Evolutionary conservation across 2,888 invertebrate species (phyloP).

Genomic region (Pimpla rufipes): DNA sequence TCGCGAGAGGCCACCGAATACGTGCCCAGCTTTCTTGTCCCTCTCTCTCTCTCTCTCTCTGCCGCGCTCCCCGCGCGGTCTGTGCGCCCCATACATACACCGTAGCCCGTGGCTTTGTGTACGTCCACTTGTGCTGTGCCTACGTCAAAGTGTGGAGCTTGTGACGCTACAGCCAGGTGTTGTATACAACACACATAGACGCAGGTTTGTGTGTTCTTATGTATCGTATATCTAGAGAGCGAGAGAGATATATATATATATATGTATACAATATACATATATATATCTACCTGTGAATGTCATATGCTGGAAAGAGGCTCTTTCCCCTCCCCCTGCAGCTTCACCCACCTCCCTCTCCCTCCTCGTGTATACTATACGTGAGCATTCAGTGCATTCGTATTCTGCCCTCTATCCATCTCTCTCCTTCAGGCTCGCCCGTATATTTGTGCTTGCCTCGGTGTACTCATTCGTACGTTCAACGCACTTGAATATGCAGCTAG

Average conservation of each 20-base stretch:
- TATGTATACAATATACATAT: too few species aligned
- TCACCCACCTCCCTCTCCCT: background rate
- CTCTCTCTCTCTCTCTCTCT: background rate
- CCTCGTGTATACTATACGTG: conserved; percentile 8
- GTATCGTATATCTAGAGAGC: too few species aligned
- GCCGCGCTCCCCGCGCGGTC: background rate
- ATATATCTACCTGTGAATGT: background rate
- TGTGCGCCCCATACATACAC: background rate
- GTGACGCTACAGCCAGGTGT: too few species aligned
- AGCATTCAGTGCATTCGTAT: conserved; percentile 27
- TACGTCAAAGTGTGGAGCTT: conserved; percentile 4
- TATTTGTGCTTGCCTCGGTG: conserved; percentile 17
- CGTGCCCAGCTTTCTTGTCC: conserved; percentile 46
- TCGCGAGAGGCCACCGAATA: conserved; percentile 53
- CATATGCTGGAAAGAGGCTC: background rate
- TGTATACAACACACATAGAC: too few species aligned
- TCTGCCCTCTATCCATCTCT: background rate
- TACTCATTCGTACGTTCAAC: conserved; percentile 35
- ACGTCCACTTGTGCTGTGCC: conserved; percentile 15
- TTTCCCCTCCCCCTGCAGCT: too few species aligned
- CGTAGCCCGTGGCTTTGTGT: conserved; percentile 2
- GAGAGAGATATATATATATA: background rate
- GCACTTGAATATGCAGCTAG: conserved; percentile 33
- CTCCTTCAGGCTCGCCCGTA: background rate
- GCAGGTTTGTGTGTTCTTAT: background rate